Evolutionary conservation across 2,113 vertebrate genomes (phyloP).

Genomic region (Melospiza georgiana): DNA sequence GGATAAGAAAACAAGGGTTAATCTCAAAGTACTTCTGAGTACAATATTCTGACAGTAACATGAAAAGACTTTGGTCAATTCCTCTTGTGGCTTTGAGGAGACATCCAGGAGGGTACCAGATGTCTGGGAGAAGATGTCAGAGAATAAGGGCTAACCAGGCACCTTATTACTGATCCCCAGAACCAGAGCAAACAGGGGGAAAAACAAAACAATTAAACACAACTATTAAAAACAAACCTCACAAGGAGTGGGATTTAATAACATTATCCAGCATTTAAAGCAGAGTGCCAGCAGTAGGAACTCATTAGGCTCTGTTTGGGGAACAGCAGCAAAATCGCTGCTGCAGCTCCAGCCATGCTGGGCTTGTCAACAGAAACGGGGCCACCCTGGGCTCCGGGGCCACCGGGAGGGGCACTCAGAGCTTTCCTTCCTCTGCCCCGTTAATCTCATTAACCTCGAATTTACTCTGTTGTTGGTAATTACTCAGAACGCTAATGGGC

Average conservation of each 20-base stretch:
- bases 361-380: not conserved
- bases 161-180: not conserved
- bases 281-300: conserved; percentile 22
- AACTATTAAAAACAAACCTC: not conserved
- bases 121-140: not conserved
- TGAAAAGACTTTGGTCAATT: not conserved
- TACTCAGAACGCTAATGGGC: conserved; percentile 1
- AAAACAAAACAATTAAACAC: not conserved
- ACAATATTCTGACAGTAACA: not conserved
- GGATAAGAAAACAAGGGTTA: not conserved
- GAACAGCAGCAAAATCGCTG: conserved; percentile 22
- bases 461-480: conserved; percentile 42
- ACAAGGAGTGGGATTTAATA: conserved; percentile 21
- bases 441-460: conserved; percentile 28
- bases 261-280: not conserved
- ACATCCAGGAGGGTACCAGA: not conserved
- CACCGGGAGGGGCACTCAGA: not conserved
- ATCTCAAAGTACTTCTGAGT: not conserved
- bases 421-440: not conserved
- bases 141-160: not conserved
- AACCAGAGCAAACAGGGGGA: not conserved
- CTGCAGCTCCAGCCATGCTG: not conserved
- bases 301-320: not conserved
- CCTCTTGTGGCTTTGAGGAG: not conserved
- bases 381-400: not conserved